Percentiles rank a stretch among this genome's conserved stretches.
Conservation (phyloP, 2,113 vertebrate species). For the Aythya baeri region DNA sequence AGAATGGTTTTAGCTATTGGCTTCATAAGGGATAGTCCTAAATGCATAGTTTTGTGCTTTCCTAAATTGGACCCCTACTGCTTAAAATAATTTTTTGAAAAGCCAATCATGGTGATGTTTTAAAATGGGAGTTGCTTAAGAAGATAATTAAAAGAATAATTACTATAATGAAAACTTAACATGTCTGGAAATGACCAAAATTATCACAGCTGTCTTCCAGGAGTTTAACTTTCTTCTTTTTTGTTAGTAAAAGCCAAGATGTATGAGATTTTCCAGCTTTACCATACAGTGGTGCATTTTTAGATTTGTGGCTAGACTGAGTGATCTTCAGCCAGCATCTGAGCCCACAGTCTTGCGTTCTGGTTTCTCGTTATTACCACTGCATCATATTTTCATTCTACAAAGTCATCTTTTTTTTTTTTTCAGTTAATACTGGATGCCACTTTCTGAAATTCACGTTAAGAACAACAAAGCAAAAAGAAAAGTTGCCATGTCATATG, state of each 20-base stretch:
- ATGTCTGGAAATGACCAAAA: conserved; percentile 6
- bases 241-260: conserved; percentile 53
- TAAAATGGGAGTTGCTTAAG: conserved; percentile 1
- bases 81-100: conserved; percentile 32
- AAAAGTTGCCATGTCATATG: not conserved
- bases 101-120: not conserved
- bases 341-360: conserved; percentile 41
- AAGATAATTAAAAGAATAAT: conserved; percentile 45
- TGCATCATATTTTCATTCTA: conserved; percentile 5
- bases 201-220: conserved; percentile 45
- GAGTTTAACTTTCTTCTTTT: conserved; percentile 60
- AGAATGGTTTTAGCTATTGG: not conserved
- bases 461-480: conserved; percentile 34
- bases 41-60: not conserved
- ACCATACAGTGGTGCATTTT: conserved; percentile 58
- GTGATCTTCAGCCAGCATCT: conserved; percentile 65
- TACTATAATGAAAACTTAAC: conserved; percentile 13
- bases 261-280: conserved; percentile 68
- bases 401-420: not conserved
- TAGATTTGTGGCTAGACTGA: conserved; percentile 69
- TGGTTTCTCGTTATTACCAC: conserved; percentile 41
- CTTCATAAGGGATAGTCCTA: not conserved
- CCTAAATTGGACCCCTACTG: not conserved
- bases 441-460: conserved; percentile 54
- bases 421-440: conserved; percentile 12